Evolutionary conservation across 2,888 invertebrate genomes (phyloP).

Genomic region (Aphodius granarius): DNA sequence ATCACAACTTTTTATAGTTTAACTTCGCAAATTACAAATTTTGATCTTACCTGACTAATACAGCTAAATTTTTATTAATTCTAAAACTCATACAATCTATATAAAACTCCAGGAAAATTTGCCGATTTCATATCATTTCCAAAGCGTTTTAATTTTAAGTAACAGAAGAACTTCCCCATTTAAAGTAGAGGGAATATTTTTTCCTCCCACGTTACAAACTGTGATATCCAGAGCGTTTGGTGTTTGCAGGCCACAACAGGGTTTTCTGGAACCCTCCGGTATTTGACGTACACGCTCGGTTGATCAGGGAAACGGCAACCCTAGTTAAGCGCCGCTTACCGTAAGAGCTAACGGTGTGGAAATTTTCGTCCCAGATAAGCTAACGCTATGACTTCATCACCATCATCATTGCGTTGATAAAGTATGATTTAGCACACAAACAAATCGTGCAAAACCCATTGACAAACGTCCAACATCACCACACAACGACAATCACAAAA

Average conservation of each 20-base stretch:
- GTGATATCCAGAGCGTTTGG: conserved; percentile 23
- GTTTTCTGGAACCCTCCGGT: neutral
- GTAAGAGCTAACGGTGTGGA: conserved; percentile 51
- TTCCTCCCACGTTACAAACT: neutral
- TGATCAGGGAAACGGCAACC: conserved; percentile 32
- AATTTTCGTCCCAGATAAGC: conserved; percentile 52
- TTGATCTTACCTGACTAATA: too few species aligned
- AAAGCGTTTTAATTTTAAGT: too few species aligned
- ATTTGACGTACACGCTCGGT: conserved; percentile 19
- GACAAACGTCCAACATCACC: neutral
- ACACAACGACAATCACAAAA: neutral
- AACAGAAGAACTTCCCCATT: neutral
- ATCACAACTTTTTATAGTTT: too few species aligned
- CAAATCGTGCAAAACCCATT: neutral
- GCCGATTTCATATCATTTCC: too few species aligned
- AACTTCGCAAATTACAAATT: too few species aligned
- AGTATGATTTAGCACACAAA: conserved; percentile 23
- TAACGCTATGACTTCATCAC: conserved; percentile 50
- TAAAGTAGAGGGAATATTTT: neutral
- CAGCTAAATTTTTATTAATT: too few species aligned
- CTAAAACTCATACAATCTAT: too few species aligned
- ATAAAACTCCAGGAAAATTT: too few species aligned
- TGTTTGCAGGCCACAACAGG: conserved; percentile 15
- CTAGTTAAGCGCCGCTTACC: conserved; percentile 41
- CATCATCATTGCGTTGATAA: conserved; percentile 50